phyloP scores from a whole-genome alignment of 2,888 invertebrate genomes.

The Melanotus villosus region DNA sequence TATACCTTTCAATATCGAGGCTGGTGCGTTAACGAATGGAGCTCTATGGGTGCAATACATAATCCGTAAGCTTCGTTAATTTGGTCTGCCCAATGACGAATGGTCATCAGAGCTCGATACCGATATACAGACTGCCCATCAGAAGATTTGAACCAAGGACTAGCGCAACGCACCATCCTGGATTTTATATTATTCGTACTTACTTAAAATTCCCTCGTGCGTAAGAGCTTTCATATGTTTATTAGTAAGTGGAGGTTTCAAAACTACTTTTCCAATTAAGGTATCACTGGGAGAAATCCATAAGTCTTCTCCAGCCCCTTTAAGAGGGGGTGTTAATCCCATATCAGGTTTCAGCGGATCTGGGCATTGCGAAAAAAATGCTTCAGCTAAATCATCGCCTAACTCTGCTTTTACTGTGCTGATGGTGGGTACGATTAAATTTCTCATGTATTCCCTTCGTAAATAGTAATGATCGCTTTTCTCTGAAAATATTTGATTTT shows the following conservation, averaged over 20 bases:
- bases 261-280: slow-evolving; percentile 64
- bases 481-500: no score
- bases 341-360: slow-evolving; percentile 58
- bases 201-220: slow-evolving; percentile 66
- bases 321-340: slow-evolving; percentile 60
- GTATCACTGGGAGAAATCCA: slow-evolving; percentile 69
- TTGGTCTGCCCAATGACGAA: no score
- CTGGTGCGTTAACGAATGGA: no score
- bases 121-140: no score
- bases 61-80: no score
- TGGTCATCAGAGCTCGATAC: no score
- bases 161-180: no score
- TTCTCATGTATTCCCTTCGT: slow-evolving; percentile 53
- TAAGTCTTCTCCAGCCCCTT: slow-evolving; percentile 63
- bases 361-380: slow-evolving; percentile 62
- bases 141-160: not conserved
- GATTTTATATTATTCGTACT: no score
- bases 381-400: slow-evolving; percentile 61
- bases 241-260: slow-evolving; percentile 65
- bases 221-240: slow-evolving; percentile 66
- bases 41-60: no score
- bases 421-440: slow-evolving; percentile 61
- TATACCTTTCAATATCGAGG: no score
- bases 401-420: slow-evolving; percentile 61
- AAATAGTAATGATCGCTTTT: slow-evolving; percentile 57